Evolutionary conservation across 2,888 invertebrate species (phyloP), one percentile per base, ranked within the genome.

Genomic region (Falcaria lacertinaria): DNA sequence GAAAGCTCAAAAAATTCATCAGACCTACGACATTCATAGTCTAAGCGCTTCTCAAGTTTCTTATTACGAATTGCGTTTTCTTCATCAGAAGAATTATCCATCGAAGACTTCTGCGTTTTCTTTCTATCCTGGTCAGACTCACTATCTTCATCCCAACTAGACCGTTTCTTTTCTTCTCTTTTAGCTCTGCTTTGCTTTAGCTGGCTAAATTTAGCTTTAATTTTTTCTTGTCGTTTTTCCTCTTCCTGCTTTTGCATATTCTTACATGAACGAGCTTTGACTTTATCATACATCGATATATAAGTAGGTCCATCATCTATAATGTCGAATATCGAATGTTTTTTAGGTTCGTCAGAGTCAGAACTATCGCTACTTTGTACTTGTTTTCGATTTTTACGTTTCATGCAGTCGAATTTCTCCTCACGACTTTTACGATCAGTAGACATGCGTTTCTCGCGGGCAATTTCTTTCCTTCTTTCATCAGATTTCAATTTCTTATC

Each of bases 271-370:
- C 97, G 92, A 2, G 97, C 97, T 80, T 97, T 97, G 0, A 97
- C 97, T 84, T 98, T 98, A 74, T 98, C 98, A 76, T 98, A 98
- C 98, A 98, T 98, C 7, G 98, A 98, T 47, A 97, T 96, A 72
- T 97, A 97, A 7, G 95, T 93, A 0, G 97, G 97, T 47, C 94
- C 96, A 67, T 96, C 96, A 69, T 95, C 95, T 35, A 96, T 93
- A 45, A 97, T 96, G 72, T 96, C 96, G 77, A 97, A 97, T 67
- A 97, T 96, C 43, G 96, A 97, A 88, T 96, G 96, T 75, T 96
- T 96, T 77, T 96, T 96, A 39, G 94, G 94, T 74, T 94, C 95
- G 69, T 95, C 95, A 5, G 94, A 94, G 76, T 95, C 95, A 1
- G 93, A 92, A 50, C 89, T 92, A 40, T 93, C 93, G 13, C 93